A percentile compares a stretch with the other conserved stretches of the same genome.
Conservation (phyloP, 2,888 invertebrate genomes). For the Brachyptera risi region DNA sequence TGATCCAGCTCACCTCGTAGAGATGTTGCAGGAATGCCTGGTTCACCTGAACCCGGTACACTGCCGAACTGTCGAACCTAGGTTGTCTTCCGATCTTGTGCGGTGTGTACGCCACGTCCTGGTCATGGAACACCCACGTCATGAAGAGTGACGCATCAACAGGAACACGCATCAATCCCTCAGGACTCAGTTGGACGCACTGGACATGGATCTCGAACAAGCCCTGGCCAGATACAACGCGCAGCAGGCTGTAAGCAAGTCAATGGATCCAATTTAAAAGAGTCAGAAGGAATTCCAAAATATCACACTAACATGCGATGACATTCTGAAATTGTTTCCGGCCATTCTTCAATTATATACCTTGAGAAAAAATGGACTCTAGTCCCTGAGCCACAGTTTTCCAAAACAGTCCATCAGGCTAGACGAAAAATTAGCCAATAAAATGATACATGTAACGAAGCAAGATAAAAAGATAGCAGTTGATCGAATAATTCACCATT, state of each 20-base stretch:
- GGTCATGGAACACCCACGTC: conserved; percentile 24
- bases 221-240: conserved; percentile 1
- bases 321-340: no score
- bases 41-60: conserved; percentile 1
- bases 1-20: neutral
- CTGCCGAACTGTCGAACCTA: conserved; percentile 2
- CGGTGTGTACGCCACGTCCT: conserved; percentile 23
- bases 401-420: no score
- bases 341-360: no score
- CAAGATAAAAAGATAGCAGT: no score
- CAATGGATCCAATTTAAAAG: no score
- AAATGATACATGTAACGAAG: no score
- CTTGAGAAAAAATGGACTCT: no score
- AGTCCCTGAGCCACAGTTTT: no score
- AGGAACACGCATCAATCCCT: neutral
- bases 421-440: no score
- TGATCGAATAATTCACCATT: no score
- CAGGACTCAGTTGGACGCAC: neutral
- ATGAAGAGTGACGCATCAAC: conserved; percentile 3
- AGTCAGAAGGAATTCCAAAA: no score
- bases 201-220: conserved; percentile 6
- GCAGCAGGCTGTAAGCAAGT: neutral
- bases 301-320: no score
- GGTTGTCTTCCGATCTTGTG: conserved; percentile 1
- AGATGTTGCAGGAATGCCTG: neutral